Conservation (phyloP, 92 coral and sea anemone species). For the Epizoanthus fatuus region DNA sequence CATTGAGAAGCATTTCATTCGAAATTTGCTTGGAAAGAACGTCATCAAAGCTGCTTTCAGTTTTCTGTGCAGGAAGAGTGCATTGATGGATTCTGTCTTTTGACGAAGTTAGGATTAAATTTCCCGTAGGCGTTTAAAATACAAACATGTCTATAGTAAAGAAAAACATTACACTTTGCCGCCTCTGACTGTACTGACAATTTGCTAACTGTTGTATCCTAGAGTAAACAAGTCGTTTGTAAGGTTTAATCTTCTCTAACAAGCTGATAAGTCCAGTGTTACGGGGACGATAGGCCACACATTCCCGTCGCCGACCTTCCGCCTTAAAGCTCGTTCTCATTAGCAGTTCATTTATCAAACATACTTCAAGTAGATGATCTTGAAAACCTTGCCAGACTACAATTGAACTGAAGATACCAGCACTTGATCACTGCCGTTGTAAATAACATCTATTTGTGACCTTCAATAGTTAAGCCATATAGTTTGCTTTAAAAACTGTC, state of each 20-base stretch:
- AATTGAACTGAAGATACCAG: constrained; percentile 21
- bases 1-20: no score
- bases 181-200: constrained; percentile 19
- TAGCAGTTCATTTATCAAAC: constrained; percentile 45
- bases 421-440: background rate
- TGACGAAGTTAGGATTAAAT: constrained; percentile 13
- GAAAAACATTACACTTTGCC: constrained; percentile 9
- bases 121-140: constrained; percentile 15
- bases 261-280: constrained; percentile 35
- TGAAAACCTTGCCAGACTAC: constrained; percentile 1
- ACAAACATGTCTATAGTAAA: background rate
- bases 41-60: no score
- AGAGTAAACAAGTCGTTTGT: constrained; percentile 25
- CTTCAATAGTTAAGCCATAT: no score
- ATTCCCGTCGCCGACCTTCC: constrained; percentile 1
- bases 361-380: constrained; percentile 18
- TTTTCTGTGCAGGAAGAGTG: no score
- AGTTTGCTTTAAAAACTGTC: no score
- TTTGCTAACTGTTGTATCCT: background rate
- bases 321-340: constrained; percentile 17
- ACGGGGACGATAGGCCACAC: constrained; percentile 4
- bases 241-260: constrained; percentile 35
- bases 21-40: no score
- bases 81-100: constrained; percentile 2
- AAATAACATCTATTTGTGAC: no score